Evolutionary conservation across 2,888 invertebrate species (phyloP), one percentile per base, ranked within the genome.

Genomic region (Acronicta leporina): DNA sequence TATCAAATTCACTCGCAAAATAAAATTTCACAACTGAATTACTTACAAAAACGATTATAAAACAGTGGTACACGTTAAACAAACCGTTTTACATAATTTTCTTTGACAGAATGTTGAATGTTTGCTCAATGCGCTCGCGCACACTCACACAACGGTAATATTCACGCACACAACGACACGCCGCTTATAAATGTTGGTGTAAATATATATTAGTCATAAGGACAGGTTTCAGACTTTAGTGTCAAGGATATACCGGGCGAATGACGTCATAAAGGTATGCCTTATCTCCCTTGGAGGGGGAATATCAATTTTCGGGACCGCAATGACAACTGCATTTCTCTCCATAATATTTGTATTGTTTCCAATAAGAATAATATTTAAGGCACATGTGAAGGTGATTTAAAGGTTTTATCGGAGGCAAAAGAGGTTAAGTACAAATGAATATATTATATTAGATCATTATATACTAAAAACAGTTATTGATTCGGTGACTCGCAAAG

Each of bases 141-240:
- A 45, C 59, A 47, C 62, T 14, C 42, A 43, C 58, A 63, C 56
- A 57, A 33, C 16, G 8, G 14, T 41, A 42, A 47, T 30, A 50
- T 45, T 43, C 44, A 15, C 42, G 52, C 63, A 56, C 46, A 58
- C 47, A 58, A 14, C 16, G 20, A 25, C 40, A 25, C 9, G n/a
- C 27, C n/a, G n/a, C 16, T 20, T 51, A 54, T 62, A 48, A 54
- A 63, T 54, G 53, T 45, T 73, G 52, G 66, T 40, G 59, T 62
- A 65, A 68, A 58, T 65, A 62, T 59, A 66, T 59, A 66, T 77
- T 78, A 76, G 60, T 76, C 73, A 72, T 65, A 63, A 72, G 52
- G 58, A 64, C 75, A 44, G 68, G 75, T 65, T 78, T 58, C 61
- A 72, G 50, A 25, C 50, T 78, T 68, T 65, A 49, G 76, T 72